Conservation (phyloP, 2,888 invertebrate species). For the Monopis laevigella region DNA sequence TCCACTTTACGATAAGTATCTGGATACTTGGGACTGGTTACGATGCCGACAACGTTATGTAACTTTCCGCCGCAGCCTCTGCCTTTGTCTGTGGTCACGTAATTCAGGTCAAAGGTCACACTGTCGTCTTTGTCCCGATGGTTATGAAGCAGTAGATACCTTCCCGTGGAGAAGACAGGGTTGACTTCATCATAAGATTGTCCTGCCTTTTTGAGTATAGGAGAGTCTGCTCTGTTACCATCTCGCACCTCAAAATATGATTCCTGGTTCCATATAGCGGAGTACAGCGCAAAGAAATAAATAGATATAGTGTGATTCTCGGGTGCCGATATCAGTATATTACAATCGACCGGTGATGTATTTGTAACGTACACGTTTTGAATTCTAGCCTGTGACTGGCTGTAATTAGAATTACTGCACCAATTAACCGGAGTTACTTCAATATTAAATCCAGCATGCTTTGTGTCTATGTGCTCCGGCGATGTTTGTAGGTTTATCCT, state of each 20-base stretch:
- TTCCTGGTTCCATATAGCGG: conserved; percentile 28
- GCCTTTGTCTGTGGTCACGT: conserved; percentile 42
- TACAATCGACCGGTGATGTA: too few relatives aligned
- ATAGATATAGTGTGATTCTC: conserved; percentile 75
- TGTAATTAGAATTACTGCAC: conserved; percentile 72
- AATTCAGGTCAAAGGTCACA: conserved; percentile 37
- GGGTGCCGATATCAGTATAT: conserved; percentile 72
- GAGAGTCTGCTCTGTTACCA: conserved; percentile 33
- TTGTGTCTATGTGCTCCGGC: conserved; percentile 28
- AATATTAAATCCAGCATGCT: conserved; percentile 73
- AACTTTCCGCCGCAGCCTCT: conserved; percentile 49
- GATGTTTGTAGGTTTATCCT: conserved; percentile 37
- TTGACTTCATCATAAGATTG: conserved; percentile 23
- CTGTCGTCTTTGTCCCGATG: conserved; percentile 28
- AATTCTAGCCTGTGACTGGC: conserved; percentile 74
- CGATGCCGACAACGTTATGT: conserved; percentile 31
- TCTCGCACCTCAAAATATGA: conserved; percentile 49
- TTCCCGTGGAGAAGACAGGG: conserved; percentile 74
- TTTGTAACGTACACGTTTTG: conserved; percentile 33
- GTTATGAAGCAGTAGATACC: conserved; percentile 68
- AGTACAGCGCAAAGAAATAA: conserved; percentile 47
- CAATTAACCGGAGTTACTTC: conserved; percentile 63
- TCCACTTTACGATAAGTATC: conserved; percentile 34
- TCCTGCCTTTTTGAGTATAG: conserved; percentile 25
- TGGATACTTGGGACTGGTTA: conserved; percentile 52